These are phyloP conservation scores for Deilephila porcellus DNA, from an alignment of 2,888 invertebrate genomes.

Conservation along the genomic window DNA sequence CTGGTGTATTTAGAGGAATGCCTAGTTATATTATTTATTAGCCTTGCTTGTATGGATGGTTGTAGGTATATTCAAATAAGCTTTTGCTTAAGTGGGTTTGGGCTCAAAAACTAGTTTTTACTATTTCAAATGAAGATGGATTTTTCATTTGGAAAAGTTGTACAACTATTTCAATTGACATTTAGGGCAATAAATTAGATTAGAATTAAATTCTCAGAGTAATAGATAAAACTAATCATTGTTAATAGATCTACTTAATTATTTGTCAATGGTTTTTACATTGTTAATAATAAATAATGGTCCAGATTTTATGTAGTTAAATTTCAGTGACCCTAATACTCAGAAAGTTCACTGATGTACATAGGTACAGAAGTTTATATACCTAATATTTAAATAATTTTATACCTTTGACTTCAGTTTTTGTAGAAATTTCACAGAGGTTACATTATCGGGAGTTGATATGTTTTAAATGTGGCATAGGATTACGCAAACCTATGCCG, in stretches of 20 bases:
- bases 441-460: background rate
- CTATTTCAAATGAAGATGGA: background rate
- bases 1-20: constrained; percentile 1
- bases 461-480: too few relatives aligned
- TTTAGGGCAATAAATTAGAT: background rate
- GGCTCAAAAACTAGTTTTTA: constrained; percentile 23
- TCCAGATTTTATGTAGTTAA: background rate
- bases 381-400: background rate
- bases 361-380: too few relatives aligned
- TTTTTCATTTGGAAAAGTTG: background rate
- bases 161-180: background rate
- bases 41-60: constrained; percentile 22
- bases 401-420: background rate
- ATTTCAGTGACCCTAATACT: background rate
- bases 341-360: background rate
- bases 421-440: background rate
- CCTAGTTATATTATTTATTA: constrained; percentile 17
- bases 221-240: background rate
- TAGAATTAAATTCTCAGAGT: background rate
- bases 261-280: background rate
- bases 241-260: background rate
- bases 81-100: constrained; percentile 29
- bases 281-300: background rate
- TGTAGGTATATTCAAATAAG: constrained; percentile 25
- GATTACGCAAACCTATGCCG: too few relatives aligned